phyloP scores from a whole-genome alignment of 1,140 invertebrate species.

The Coenobita brevimanus region DNA sequence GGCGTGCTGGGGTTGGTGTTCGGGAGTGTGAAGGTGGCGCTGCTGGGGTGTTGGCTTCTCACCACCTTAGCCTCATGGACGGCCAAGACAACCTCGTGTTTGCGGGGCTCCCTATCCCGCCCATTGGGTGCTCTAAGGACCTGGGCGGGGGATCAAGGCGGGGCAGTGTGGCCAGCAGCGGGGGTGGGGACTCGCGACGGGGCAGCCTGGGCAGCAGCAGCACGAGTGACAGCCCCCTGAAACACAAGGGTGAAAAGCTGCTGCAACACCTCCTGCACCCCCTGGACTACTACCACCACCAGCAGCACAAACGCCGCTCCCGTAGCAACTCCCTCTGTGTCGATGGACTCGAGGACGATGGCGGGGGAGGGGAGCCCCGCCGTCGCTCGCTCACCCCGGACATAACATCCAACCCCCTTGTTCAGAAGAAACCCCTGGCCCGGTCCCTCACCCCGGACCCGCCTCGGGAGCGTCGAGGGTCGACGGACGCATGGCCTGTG shows the following conservation, averaged over 20 bases:
- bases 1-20: slow-evolving; percentile 48
- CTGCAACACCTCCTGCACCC: slow-evolving; percentile 47
- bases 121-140: slow-evolving; percentile 49
- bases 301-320: slow-evolving; percentile 38
- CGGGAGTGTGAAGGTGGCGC: slow-evolving; percentile 41
- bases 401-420: no score
- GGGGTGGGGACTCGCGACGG: background rate
- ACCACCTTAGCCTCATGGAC: slow-evolving; percentile 32
- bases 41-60: slow-evolving; percentile 29
- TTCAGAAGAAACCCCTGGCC: no score
- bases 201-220: background rate
- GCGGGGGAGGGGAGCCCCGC: background rate
- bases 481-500: slow-evolving; percentile 43
- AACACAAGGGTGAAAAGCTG: slow-evolving; percentile 17
- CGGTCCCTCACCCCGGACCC: slow-evolving; percentile 14
- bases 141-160: background rate
- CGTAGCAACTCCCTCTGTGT: slow-evolving; percentile 33
- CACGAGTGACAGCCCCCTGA: slow-evolving; percentile 9
- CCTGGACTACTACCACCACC: slow-evolving; percentile 41
- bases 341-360: background rate
- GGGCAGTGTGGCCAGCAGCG: background rate
- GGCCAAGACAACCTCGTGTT: slow-evolving; percentile 20
- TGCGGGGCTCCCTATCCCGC: slow-evolving; percentile 47
- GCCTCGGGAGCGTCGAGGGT: no score
- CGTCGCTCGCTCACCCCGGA: no score